A percentile compares a stretch with the other conserved stretches of the same genome.
Conservation (phyloP, 92 coral and sea anemone species). For the Bergia puertoricense region DNA sequence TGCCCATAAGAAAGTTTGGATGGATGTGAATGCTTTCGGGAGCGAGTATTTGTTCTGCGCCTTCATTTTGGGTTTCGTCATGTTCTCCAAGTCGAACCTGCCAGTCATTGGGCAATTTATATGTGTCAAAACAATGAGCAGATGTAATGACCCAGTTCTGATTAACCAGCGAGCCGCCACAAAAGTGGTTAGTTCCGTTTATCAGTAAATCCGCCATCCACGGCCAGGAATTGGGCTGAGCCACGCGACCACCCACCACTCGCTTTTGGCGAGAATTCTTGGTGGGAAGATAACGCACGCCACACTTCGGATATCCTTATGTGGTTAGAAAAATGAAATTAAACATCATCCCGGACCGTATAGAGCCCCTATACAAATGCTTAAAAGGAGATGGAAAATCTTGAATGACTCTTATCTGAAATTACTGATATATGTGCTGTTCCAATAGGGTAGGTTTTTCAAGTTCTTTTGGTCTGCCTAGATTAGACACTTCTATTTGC, state of each 20-base stretch:
- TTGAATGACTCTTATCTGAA: too few species aligned
- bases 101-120: constrained; percentile 31
- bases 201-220: constrained; percentile 51
- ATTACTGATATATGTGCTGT: too few species aligned
- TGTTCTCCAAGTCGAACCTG: constrained; percentile 74
- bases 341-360: too few species aligned
- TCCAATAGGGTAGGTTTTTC: too few species aligned
- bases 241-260: constrained; percentile 55
- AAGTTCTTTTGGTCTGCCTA: too few species aligned
- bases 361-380: too few species aligned
- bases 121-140: constrained; percentile 78
- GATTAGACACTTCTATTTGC: too few species aligned
- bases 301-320: constrained; percentile 62
- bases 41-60: constrained; percentile 61
- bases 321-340: neutral
- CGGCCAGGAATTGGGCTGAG: constrained; percentile 47
- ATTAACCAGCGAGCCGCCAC: constrained; percentile 88
- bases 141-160: constrained; percentile 85
- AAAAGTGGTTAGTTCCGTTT: constrained; percentile 67
- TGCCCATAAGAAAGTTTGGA: constrained; percentile 40
- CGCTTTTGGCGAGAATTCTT: constrained; percentile 39
- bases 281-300: constrained; percentile 54
- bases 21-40: constrained; percentile 54
- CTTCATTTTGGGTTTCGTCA: constrained; percentile 50
- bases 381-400: too few species aligned